phyloP scores from a whole-genome alignment of 64 coral and sea anemone species.

The Montipora cactus region DNA sequence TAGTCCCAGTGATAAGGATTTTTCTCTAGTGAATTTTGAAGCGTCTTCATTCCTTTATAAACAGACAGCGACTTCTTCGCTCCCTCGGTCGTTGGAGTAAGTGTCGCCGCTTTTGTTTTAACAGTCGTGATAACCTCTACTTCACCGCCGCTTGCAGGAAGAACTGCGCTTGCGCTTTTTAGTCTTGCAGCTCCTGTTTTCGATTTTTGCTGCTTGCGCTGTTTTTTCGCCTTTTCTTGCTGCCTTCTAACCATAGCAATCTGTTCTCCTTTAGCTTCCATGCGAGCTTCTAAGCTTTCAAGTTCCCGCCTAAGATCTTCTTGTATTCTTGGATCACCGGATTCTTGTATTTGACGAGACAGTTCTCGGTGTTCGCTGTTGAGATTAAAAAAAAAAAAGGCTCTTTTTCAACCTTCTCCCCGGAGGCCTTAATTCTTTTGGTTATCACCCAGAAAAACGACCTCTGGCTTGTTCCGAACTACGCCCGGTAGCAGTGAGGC shows the following conservation, averaged over 20 bases:
- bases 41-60: constrained; percentile 89
- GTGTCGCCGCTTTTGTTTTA: constrained; percentile 78
- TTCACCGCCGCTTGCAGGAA: constrained; percentile 80
- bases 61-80: constrained; percentile 82
- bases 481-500: too few species aligned
- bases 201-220: constrained; percentile 50
- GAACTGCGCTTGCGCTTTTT: constrained; percentile 76
- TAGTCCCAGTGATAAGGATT: constrained; percentile 98
- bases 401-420: not conserved
- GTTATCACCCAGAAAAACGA: too few species aligned
- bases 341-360: constrained; percentile 88
- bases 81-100: not conserved
- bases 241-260: constrained; percentile 91
- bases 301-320: constrained; percentile 93
- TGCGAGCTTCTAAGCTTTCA: constrained; percentile 82
- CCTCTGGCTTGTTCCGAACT: too few species aligned
- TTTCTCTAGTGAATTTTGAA: constrained; percentile 91
- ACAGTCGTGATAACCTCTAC: constrained; percentile 93
- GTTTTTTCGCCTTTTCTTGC: constrained; percentile 67
- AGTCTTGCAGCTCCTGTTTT: constrained; percentile 36
- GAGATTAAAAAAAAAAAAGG: not conserved
- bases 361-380: constrained; percentile 92
- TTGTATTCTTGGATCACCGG: constrained; percentile 65
- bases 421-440: too few species aligned
- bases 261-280: constrained; percentile 98